phyloP scores from a whole-genome alignment of 2,888 invertebrate species.

The Andrena bucephala region DNA sequence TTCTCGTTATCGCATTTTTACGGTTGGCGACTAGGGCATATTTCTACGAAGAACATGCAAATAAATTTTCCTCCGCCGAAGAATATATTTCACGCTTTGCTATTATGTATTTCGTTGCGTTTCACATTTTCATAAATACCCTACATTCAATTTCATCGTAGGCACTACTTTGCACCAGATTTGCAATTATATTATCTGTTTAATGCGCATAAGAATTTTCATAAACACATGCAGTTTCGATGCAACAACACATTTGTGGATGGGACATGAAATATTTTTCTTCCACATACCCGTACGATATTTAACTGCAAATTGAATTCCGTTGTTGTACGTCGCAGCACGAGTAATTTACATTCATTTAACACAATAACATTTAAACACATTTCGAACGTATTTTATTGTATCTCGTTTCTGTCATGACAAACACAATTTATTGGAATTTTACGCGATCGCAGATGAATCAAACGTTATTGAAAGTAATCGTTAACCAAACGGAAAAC shows the following conservation, averaged over 20 bases:
- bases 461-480: neutral
- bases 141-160: neutral
- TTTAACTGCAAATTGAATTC: neutral
- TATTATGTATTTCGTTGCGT: slow-evolving; percentile 11
- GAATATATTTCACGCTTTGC: slow-evolving; percentile 23
- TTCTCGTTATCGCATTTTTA: slow-evolving; percentile 28
- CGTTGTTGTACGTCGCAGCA: neutral
- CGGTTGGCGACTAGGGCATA: slow-evolving; percentile 10
- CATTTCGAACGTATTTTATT: neutral
- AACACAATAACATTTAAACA: slow-evolving; percentile 8
- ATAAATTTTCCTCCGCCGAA: neutral
- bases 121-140: neutral
- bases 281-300: neutral
- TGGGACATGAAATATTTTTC: neutral
- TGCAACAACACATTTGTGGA: neutral
- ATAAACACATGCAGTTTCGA: neutral
- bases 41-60: slow-evolving; percentile 26
- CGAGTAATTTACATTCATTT: slow-evolving; percentile 25
- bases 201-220: neutral
- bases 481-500: neutral
- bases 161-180: neutral
- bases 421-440: slow-evolving; percentile 20
- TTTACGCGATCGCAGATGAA: neutral
- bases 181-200: neutral
- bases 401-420: neutral